Base-by-base conservation (phyloP, 2,888 invertebrate genomes). In the Microctonus brassicae region DNA sequence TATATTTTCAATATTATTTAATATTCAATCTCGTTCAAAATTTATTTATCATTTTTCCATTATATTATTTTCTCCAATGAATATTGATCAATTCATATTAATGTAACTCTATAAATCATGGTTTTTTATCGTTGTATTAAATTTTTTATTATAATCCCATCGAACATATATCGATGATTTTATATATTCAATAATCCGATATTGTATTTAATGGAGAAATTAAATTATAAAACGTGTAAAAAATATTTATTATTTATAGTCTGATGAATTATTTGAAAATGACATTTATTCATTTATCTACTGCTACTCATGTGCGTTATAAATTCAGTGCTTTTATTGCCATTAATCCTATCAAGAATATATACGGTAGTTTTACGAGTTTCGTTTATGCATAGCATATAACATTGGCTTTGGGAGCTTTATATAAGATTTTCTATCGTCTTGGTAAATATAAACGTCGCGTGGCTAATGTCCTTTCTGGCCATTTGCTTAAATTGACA, bases 321-420 rank as follows among this genome's bases (percentile, higher is more conserved):
- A 47, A 47, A 47, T 47, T 47, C 47, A 7, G 7, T 47, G 47
- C 9, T 47, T 47, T 79, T 79, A 80, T 79, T 76, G 70, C 74
- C 70, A 74, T 78, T 80, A 80, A 80, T 80, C 73, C 73, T 71
- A 55, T 39, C 26, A 34, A 65, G 65, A 71, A 69, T 62, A 68
- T 69, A 70, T 52, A 52, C 69, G 65, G 67, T 70, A 72, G 63
- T 73, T 78, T 78, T 75, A 78, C 75, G 78, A 75, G 61, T 63
- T 61, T 65, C 64, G 69, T 55, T 57, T 58, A 71, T 73, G 34
- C 55, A 55, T 17, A 61, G 17, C 39, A 22, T 39, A 53, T 69
- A 33, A 61, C 24, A 42, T 61, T 67, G 34, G 61, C 69, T n/a
- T 63, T 57, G 17, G 26, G 61, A 62, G 22, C 61, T 62, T 36